phyloP scores from a whole-genome alignment of 35 echinoderm and acorn worm species.

The Strongylocentrotus purpuratus region DNA sequence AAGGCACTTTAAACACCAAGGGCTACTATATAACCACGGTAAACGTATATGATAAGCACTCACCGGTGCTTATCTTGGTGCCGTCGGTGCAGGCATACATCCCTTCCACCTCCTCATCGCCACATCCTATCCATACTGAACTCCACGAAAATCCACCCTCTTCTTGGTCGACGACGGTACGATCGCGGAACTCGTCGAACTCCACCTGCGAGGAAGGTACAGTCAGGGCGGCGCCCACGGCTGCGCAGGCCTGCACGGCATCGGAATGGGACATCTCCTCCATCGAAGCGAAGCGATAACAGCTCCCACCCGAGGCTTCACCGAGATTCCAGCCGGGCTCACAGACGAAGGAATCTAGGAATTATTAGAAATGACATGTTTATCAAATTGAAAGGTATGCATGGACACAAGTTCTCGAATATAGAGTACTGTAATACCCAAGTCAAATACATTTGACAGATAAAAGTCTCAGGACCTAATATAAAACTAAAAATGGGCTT shows the following conservation, averaged over 20 bases:
- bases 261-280: not conserved
- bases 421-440: too few species aligned
- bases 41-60: not conserved
- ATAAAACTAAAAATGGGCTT: too few species aligned
- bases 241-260: not conserved
- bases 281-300: not conserved
- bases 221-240: not conserved
- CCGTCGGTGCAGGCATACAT: not conserved
- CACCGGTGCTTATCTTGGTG: not conserved
- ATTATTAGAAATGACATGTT: too few species aligned
- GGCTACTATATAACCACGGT: too few species aligned
- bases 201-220: not conserved
- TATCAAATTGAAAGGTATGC: too few species aligned
- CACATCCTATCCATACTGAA: not conserved
- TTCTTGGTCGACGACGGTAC: not conserved
- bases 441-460: too few species aligned
- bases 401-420: too few species aligned
- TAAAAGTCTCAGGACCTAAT: too few species aligned
- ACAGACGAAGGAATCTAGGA: not conserved
- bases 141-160: not conserved
- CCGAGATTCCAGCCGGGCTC: not conserved
- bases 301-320: not conserved
- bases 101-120: not conserved
- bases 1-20: too few species aligned
- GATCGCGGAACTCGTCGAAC: not conserved